A percentile compares a stretch with the other conserved stretches of the same genome.
Conservation (phyloP, 2,888 invertebrate genomes). For the Thera obeliscata region DNA sequence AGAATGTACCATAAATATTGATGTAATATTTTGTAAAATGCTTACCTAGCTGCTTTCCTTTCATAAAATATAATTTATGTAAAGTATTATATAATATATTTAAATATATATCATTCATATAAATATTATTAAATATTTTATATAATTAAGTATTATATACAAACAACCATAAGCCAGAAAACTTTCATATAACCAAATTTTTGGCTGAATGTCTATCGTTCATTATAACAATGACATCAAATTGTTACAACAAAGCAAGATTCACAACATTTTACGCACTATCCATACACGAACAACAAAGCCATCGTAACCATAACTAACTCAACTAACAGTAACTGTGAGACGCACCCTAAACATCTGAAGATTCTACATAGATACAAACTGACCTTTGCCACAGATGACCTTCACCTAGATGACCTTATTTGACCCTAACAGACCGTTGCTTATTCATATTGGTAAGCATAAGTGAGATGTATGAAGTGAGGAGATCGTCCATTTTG, state of each 20-base stretch:
- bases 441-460: constrained; percentile 98
- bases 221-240: background rate
- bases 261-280: constrained; percentile 1
- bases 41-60: constrained; percentile 1
- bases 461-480: constrained; percentile 99
- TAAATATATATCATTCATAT: no score
- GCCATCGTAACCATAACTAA: constrained; percentile 14
- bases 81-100: background rate
- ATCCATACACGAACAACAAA: constrained; percentile 1
- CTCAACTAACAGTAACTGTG: constrained; percentile 23
- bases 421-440: constrained; percentile 92
- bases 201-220: background rate
- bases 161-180: constrained; percentile 2
- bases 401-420: constrained; percentile 40
- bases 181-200: background rate
- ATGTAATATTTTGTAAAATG: constrained; percentile 8
- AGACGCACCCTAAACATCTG: constrained; percentile 18
- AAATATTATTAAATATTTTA: no score
- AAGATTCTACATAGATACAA: constrained; percentile 22
- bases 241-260: constrained; percentile 8
- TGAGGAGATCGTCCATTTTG: constrained; percentile 99
- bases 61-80: background rate
- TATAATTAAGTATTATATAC: background rate
- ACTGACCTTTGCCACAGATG: constrained; percentile 15
- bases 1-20: constrained; percentile 7